phyloP scores from a whole-genome alignment of 2,113 vertebrate species.

The Lasiurus borealis region DNA sequence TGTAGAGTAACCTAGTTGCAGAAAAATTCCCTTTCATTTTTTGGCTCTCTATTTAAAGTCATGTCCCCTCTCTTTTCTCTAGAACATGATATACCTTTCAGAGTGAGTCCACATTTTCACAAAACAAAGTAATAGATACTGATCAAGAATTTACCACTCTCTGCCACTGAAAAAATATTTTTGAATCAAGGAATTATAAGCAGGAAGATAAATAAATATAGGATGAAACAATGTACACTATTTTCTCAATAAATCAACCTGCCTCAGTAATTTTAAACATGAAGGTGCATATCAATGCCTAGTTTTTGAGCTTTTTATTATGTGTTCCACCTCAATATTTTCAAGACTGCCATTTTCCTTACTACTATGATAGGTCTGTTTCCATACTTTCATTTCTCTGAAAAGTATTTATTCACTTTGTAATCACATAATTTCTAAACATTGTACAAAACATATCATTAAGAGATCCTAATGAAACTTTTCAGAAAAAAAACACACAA shows the following conservation, averaged over 20 bases:
- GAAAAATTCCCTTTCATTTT: background rate
- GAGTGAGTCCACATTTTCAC: background rate
- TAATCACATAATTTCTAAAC: background rate
- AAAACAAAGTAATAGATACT: background rate
- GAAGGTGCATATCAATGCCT: background rate
- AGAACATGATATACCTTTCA: background rate
- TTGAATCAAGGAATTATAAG: background rate
- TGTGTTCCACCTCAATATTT: background rate
- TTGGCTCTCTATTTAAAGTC: background rate
- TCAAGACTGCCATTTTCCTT: background rate
- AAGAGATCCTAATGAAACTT: too few species aligned
- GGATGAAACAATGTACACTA: background rate
- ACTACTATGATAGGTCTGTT: too few species aligned
- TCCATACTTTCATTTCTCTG: background rate
- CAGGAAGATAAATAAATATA: background rate
- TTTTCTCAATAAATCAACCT: background rate
- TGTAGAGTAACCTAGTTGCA: background rate
- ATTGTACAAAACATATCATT: too few species aligned
- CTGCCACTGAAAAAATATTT: background rate
- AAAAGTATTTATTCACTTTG: background rate
- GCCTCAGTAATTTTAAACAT: background rate
- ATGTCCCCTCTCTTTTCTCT: background rate
- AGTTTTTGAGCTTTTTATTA: background rate
- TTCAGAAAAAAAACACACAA: too few species aligned
- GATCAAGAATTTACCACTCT: background rate